Evolutionary conservation across 53 echinoderm and acorn worm genomes (phyloP), one percentile per base, ranked within the genome.

Genomic region (Stichopus horrens): DNA sequence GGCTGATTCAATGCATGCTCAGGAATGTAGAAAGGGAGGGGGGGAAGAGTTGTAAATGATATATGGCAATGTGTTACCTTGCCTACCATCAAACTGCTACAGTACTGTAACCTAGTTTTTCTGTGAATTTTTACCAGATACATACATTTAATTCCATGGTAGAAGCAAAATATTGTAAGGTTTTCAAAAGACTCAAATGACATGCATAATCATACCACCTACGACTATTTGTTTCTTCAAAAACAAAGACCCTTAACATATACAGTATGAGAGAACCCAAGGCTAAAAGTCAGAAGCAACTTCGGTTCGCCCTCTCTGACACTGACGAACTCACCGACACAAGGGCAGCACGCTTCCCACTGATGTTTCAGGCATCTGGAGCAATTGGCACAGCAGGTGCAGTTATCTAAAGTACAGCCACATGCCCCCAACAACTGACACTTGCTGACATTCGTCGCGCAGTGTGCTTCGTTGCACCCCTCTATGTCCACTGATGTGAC

Each of bases 391-490:
- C 96, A 93, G 92, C 96, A 96, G 58, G 93, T 94, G 59, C 95
- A 99, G 91, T 96, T 99, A 9, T 91, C 94, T 54, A 93, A 68
- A 54, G 86, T 90, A 88, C 99, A 96, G 16, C 93, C 92, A 83
- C 99, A 99, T 16, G 99, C 92, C 6, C 94, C 96, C 52, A 91
- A 90, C 89, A 99, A 90, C 89, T 96, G 99, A 76, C 99, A 99
- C 74, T 94, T 94, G 66, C 96, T 95, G 76, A 99, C 99, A 73
- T 92, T 88, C 0, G 95, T 89, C 19, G 96, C 99, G 55, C 99
- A 99, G 16, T 88, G 86, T 66, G 92, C 54, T 90, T 99, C 99
- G 75, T 99, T 94, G 89, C 99, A 99, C 18, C 86, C 90, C 22
- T 85, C 90, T 56, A 92, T 88, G 86, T 89, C 88, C 79, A 90